Percentiles rank a stretch among this genome's conserved stretches.
Evolutionary conservation across 2,888 invertebrate species (phyloP).

Genomic region (Coremacera marginata): DNA sequence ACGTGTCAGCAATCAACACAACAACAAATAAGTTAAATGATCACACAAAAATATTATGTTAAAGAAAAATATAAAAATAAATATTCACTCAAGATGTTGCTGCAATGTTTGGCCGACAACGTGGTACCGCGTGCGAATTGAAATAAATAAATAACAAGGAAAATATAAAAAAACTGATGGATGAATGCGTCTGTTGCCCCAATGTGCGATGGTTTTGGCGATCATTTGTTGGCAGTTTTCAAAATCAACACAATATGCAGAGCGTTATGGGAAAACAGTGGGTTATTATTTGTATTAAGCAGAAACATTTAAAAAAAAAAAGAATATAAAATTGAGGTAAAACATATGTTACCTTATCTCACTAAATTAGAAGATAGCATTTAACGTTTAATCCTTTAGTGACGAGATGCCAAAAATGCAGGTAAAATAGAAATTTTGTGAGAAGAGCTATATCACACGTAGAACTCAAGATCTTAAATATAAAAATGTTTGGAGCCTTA

Average conservation of each 20-base stretch:
- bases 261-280: neutral
- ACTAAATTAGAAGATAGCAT: too few species aligned
- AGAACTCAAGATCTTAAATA: too few species aligned
- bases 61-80: neutral
- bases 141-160: conserved; percentile 59
- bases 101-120: neutral
- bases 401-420: too few species aligned
- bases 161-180: conserved; percentile 64
- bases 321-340: neutral
- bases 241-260: neutral
- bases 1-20: conserved; percentile 51
- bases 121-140: conserved; percentile 27
- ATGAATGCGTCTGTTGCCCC: conserved; percentile 55
- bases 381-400: too few species aligned
- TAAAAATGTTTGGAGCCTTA: too few species aligned
- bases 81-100: conserved; percentile 1
- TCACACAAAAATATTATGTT: neutral
- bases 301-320: neutral
- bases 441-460: too few species aligned
- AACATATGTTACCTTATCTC: neutral
- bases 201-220: conserved; percentile 38
- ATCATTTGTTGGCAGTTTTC: neutral
- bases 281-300: neutral
- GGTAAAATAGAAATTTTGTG: too few species aligned
- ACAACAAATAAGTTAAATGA: conserved; percentile 49